Evolutionary conservation across 2,888 invertebrate genomes (phyloP), one percentile per base, ranked within the genome.

Genomic region (Zele albiditarsus): DNA sequence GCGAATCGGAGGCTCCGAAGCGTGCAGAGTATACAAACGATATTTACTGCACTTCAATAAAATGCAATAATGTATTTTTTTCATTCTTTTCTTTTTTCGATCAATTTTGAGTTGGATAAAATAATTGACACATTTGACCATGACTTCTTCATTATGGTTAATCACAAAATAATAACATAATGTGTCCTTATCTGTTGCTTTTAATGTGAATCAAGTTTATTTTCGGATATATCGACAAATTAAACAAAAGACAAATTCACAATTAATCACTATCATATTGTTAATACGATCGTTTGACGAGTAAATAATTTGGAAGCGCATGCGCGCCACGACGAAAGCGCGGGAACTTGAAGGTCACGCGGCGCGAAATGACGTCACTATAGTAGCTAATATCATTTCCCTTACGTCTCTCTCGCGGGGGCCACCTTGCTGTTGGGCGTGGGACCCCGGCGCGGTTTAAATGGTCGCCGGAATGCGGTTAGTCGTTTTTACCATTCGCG

Each of bases 381-480:
- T 20, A 65, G 66, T 78, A 80, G 81, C 79, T 42, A 69, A 70
- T 63, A 78, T 77, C 78, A 28, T 23, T 65, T 69, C 67, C 42
- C 23, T 38, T 42, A 23, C 28, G 57, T 38, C 58, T 27, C 73
- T 68, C n/a, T 20, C n/a, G 16, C 28, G 27, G 23, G 38, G 71
- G 75, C 78, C 80, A 78, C 82, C 79, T 83, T 80, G 83, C 82
- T 83, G 82, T 81, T 83, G 81, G 83, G 83, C 87, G 87, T 85
- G 87, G 85, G 86, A 87, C 84, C 85, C 78, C 80, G 82, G 80
- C 83, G 84, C 83, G 83, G 84, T 87, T 88, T 88, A 87, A 88
- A 88, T 86, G 88, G 85, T 87, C 85, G 82, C 75, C 83, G 87
- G 87, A 88, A 88, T 88, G 88, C 86, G 87, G 86, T 86, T 87